A percentile compares a stretch with the other conserved stretches of the same genome.
phyloP scores from a whole-genome alignment of 1,140 invertebrate genomes.

The Nilaparvata lugens region DNA sequence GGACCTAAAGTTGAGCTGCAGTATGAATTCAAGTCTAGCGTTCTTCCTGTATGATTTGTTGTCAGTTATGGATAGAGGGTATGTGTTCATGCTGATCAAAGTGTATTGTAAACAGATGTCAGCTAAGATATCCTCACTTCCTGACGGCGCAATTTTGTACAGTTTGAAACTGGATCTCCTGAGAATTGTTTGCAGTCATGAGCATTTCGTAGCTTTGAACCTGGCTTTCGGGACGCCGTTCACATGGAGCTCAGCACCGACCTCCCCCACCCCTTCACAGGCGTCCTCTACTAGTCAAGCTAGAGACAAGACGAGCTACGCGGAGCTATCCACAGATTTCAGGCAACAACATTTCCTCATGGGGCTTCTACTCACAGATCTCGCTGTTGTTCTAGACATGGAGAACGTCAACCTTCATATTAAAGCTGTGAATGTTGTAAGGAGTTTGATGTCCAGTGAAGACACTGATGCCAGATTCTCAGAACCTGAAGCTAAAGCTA shows the following conservation, averaged over 20 bases:
- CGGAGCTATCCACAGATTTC: conserved; percentile 76
- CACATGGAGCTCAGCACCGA: conserved; percentile 49
- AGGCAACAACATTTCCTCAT: conserved; percentile 84
- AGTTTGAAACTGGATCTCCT: conserved; percentile 77
- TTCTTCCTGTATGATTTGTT: conserved; percentile 88
- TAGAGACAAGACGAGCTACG: conserved; percentile 45
- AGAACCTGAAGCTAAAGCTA: conserved; percentile 61
- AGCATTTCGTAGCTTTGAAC: conserved; percentile 85
- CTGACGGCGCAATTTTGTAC: conserved; percentile 50
- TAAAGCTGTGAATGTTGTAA: conserved; percentile 69
- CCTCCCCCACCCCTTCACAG: conserved; percentile 49
- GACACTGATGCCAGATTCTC: conserved; percentile 79
- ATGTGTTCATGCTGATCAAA: conserved; percentile 64
- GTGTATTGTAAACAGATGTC: conserved; percentile 71
- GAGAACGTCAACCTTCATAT: conserved; percentile 69
- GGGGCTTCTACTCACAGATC: conserved; percentile 77
- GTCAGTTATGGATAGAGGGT: conserved; percentile 78
- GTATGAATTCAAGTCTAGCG: conserved; percentile 78
- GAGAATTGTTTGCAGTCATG: conserved; percentile 88
- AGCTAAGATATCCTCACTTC: conserved; percentile 61
- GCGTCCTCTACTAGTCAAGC: conserved; percentile 43
- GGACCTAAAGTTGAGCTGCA: conserved; percentile 58
- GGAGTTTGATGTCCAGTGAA: conserved; percentile 74
- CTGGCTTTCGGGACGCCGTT: conserved; percentile 71
- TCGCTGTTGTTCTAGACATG: conserved; percentile 72